Conservation (phyloP, 2,888 invertebrate species). For the Gastracanthus pulcherrimus region DNA sequence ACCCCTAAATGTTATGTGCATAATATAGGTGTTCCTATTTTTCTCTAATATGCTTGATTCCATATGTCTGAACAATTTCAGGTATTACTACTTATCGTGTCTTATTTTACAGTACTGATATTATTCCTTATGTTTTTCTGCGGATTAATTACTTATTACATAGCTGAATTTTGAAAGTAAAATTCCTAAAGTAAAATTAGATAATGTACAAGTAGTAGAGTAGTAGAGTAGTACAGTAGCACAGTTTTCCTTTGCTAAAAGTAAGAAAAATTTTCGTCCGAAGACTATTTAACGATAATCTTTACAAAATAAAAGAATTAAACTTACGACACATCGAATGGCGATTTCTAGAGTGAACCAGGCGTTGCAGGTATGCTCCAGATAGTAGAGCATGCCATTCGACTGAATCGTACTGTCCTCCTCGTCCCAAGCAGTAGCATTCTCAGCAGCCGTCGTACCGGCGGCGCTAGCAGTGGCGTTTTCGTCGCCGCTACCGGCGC, state of each 20-base stretch:
- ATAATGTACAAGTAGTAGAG: too few species aligned
- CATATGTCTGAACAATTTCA: background rate
- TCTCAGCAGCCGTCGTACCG: background rate
- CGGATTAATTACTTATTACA: too few species aligned
- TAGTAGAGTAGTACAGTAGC: too few species aligned
- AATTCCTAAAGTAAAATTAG: background rate
- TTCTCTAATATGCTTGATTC: too few species aligned
- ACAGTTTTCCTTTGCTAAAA: too few species aligned
- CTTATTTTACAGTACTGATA: too few species aligned
- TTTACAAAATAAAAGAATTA: background rate
- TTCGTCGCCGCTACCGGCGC: slow-evolving; percentile 43
- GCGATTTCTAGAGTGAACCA: slow-evolving; percentile 97
- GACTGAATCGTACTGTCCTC: background rate
- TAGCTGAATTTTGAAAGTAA: too few species aligned
- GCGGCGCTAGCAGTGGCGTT: slow-evolving; percentile 5
- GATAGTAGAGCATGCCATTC: slow-evolving; percentile 88
- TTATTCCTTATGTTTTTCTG: too few species aligned
- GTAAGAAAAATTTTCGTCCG: background rate
- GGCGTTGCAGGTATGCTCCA: slow-evolving; percentile 95
- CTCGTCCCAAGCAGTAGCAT: slow-evolving; percentile 1
- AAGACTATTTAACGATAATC: background rate
- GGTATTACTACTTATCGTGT: background rate
- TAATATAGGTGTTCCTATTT: too few species aligned
- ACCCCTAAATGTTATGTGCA: too few species aligned
- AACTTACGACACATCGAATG: slow-evolving; percentile 90